Conservation (phyloP, 2,797 vertebrate genomes). For the Ctenosaura bakeri region DNA sequence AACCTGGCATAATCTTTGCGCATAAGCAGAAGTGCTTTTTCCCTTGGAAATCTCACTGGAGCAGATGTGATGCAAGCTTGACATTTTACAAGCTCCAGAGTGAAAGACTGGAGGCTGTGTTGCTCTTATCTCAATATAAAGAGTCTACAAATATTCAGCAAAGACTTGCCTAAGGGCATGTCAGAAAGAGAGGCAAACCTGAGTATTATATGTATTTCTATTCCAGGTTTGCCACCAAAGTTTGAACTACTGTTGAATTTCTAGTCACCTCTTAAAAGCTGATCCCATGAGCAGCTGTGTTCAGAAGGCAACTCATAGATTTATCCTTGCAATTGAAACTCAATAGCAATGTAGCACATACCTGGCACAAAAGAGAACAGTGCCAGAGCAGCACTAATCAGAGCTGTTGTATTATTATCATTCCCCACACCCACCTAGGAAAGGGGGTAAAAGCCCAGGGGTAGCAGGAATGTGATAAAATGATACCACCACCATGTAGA, state of each 20-base stretch:
- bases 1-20: neutral
- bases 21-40: neutral
- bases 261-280: neutral
- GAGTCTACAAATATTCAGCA: slow-evolving; percentile 15
- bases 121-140: slow-evolving; percentile 13
- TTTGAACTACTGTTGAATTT: neutral
- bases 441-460: too few relatives aligned
- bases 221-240: slow-evolving; percentile 10
- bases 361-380: neutral
- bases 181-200: slow-evolving; percentile 2
- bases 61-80: neutral
- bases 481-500: too few relatives aligned
- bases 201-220: neutral
- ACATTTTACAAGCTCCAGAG: slow-evolving; percentile 21
- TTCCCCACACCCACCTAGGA: too few relatives aligned
- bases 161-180: slow-evolving; percentile 16
- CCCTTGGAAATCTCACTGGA: slow-evolving; percentile 9
- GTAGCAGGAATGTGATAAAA: too few relatives aligned
- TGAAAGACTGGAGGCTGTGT: slow-evolving; percentile 14
- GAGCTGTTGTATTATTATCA: neutral
- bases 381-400: neutral
- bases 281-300: neutral
- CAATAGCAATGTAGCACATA: neutral
- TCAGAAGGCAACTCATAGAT: neutral
- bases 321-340: neutral